Percentiles rank a stretch among this genome's conserved stretches.
Evolutionary conservation across 2,113 vertebrate species (phyloP).

Genomic region (Microtus ochrogaster): DNA sequence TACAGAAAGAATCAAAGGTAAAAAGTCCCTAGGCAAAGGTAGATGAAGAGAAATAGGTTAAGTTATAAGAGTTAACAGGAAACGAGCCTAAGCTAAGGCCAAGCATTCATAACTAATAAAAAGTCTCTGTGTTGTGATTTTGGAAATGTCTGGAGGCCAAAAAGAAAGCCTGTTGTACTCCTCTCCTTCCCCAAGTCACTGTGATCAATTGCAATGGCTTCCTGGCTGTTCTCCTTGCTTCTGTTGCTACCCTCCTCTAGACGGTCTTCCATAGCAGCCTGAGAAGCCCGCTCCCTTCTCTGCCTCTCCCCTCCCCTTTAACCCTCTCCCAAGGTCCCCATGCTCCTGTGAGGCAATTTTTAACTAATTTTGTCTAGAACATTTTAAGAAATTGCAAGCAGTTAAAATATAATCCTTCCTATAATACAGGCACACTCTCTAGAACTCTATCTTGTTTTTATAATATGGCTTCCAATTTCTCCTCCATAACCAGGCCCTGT

Average conservation of each 20-base stretch:
- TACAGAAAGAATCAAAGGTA: background rate
- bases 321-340: no score
- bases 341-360: background rate
- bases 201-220: accelerated
- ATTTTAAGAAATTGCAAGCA: background rate
- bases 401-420: background rate
- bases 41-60: background rate
- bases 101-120: background rate
- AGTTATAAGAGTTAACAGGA: background rate
- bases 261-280: no score
- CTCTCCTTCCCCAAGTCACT: background rate
- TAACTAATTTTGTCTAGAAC: background rate
- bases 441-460: background rate
- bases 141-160: background rate
- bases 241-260: background rate
- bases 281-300: background rate
- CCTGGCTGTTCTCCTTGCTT: background rate
- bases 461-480: background rate
- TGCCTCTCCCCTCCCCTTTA: no score
- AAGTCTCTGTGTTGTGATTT: background rate
- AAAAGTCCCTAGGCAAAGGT: background rate
- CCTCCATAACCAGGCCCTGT: background rate
- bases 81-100: background rate
- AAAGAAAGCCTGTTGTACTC: background rate
- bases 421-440: background rate